Conservation (phyloP, 2,888 invertebrate genomes). For the Orchesella flavescens region DNA sequence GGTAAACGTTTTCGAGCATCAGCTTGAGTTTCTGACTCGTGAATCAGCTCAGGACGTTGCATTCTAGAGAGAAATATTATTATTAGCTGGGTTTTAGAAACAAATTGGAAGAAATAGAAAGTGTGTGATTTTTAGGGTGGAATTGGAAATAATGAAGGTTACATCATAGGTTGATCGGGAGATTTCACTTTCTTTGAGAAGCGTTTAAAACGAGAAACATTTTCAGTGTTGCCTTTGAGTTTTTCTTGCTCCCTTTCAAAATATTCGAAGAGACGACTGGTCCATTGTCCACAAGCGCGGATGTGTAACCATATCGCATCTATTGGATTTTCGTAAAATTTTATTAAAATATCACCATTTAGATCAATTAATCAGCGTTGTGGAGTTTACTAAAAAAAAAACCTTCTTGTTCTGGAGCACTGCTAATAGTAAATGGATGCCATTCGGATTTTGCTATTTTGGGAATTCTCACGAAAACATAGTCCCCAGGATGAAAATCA, state of each 20-base stretch:
- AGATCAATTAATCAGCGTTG: neutral
- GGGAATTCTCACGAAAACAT: constrained; percentile 93
- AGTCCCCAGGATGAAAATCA: constrained; percentile 93
- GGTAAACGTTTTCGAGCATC: constrained; percentile 52
- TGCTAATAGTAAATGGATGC: constrained; percentile 98
- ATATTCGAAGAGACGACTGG: constrained; percentile 87
- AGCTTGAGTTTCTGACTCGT: neutral
- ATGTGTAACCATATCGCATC: constrained; percentile 95
- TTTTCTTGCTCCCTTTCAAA: constrained; percentile 84
- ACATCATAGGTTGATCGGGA: constrained; percentile 17
- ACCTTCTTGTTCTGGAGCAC: constrained; percentile 94
- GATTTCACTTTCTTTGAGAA: constrained; percentile 22
- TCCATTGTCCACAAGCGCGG: constrained; percentile 95
- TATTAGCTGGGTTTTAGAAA: neutral
- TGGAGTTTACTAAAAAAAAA: too few relatives aligned
- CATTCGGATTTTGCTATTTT: constrained; percentile 93
- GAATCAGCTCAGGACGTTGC: constrained; percentile 20
- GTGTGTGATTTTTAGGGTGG: neutral
- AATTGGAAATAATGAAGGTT: neutral
- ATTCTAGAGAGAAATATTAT: neutral
- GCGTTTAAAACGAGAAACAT: constrained; percentile 35
- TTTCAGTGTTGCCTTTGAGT: constrained; percentile 59
- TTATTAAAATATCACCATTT: constrained; percentile 21
- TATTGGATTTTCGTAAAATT: constrained; percentile 73
- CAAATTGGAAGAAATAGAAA: neutral